Evolutionary conservation across 2,113 vertebrate genomes (phyloP), one percentile per base, ranked within the genome.

Genomic region (Gymnarchus niloticus): DNA sequence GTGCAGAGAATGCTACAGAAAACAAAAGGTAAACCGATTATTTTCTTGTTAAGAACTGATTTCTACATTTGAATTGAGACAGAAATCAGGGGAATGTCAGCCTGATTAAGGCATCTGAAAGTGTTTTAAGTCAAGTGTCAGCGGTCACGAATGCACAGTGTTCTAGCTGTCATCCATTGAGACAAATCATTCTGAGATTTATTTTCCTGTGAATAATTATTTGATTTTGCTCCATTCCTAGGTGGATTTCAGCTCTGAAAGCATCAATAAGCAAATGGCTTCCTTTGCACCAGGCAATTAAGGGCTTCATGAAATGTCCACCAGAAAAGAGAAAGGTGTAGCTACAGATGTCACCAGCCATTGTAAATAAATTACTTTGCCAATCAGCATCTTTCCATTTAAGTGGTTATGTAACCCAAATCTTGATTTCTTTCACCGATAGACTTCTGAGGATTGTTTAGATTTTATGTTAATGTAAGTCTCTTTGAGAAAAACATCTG

Each of bases 221-320:
- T 3, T 12, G 86, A 3, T 14, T 37, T 28, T 85, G 6, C n/a
- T 37, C 28, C 57, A 33, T 85, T 91, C 88, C 41, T 90, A 98
- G 97, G 81, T 99, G 96, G 97, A 97, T 97, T 85, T 89, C 93
- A 85, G 95, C 96, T 81, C 90, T 99, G 88, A 95, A 93, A 92
- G 89, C 92, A 2, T 98, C 97, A 5, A 93, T 97, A 89, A 94
- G 92, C 85, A 98, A 97, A 90, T 98, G 97, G 97, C 85, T 97
- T 86, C 96, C 95, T 56, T 90, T 97, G 48, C 95, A 97, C 84
- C 94, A 95, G 85, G 96, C 94, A 83, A 96, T 97, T 89, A 95
- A 97, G 87, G 94, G 97, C 88, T 96, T 96, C 89, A 96, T 96
- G 91, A 96, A 91, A 56, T 92, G 87, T 5, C 94, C 95, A 37